A percentile compares a stretch with the other conserved stretches of the same genome.
These are phyloP conservation scores for Cheirogaleus major DNA, from an alignment of 2,797 vertebrate species.

Conservation along the genomic window DNA sequence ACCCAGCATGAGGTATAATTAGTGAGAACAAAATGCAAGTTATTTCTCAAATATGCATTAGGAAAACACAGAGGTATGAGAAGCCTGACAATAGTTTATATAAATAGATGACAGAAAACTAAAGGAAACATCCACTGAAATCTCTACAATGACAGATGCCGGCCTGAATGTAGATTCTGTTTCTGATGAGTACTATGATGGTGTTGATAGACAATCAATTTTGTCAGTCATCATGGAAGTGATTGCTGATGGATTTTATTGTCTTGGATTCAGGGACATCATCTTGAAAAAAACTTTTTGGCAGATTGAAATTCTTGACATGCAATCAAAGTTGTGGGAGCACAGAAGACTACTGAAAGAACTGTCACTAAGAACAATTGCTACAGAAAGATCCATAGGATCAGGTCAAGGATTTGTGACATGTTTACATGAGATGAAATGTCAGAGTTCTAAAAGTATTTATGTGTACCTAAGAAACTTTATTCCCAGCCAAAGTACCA, in stretches of 20 bases:
- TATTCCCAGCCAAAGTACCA: neutral
- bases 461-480: conserved; percentile 58
- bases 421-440: conserved; percentile 71
- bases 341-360: conserved; percentile 54
- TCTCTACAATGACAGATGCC: neutral
- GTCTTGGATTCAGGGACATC: conserved; percentile 54
- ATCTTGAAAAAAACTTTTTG: conserved; percentile 46
- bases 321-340: conserved; percentile 65
- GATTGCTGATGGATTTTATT: conserved; percentile 71
- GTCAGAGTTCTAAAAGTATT: conserved; percentile 63
- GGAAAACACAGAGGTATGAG: neutral
- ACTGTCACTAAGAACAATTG: conserved; percentile 76
- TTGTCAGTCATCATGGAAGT: conserved; percentile 65
- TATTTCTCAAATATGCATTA: neutral
- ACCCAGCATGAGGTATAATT: neutral
- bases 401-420: conserved; percentile 75
- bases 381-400: conserved; percentile 53
- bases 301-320: conserved; percentile 72
- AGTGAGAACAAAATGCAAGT: neutral
- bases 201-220: conserved; percentile 70
- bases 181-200: conserved; percentile 38
- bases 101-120: neutral
- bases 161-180: neutral
- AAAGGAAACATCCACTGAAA: neutral
- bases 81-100: neutral